These are phyloP conservation scores for Tipula lateralis DNA, from an alignment of 2,888 invertebrate species.

Conservation along the genomic window DNA sequence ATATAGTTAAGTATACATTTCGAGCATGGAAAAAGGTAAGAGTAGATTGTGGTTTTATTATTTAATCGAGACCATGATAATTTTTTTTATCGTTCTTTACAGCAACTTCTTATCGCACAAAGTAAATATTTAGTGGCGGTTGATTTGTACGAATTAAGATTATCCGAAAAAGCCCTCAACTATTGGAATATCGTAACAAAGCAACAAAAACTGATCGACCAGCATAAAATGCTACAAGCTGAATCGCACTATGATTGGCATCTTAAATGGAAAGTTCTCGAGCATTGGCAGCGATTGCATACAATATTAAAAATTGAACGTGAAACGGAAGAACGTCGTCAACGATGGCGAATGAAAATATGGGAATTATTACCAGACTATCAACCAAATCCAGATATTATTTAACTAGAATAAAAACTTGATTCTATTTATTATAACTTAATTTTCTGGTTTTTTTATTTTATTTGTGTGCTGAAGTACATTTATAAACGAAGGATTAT, in stretches of 20 bases:
- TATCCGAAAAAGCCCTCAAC: slow-evolving; percentile 53
- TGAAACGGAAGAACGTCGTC: slow-evolving; percentile 63
- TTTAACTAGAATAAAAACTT: slow-evolving; percentile 44
- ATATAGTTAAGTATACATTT: slow-evolving; percentile 51
- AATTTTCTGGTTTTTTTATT: neutral
- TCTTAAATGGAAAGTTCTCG: slow-evolving; percentile 50
- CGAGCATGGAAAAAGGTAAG: slow-evolving; percentile 52
- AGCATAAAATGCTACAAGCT: slow-evolving; percentile 49
- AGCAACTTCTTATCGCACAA: slow-evolving; percentile 37
- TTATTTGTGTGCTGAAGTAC: neutral
- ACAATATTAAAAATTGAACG: slow-evolving; percentile 60
- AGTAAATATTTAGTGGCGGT: slow-evolving; percentile 64
- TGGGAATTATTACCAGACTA: slow-evolving; percentile 68
- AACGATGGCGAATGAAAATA: slow-evolving; percentile 66
- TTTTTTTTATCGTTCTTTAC: slow-evolving; percentile 33
- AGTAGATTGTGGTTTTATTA: slow-evolving; percentile 28
- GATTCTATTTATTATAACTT: slow-evolving; percentile 55
- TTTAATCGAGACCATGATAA: too few relatives aligned
- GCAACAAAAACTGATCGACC: slow-evolving; percentile 50
- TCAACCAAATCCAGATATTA: slow-evolving; percentile 49
- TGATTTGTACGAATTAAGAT: slow-evolving; percentile 63
- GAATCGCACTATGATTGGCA: slow-evolving; percentile 49
- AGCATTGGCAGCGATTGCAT: slow-evolving; percentile 61
- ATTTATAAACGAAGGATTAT: neutral
- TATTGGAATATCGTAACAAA: slow-evolving; percentile 51